phyloP scores from a whole-genome alignment of 2,888 invertebrate genomes.

The Hemaris fuciformis region DNA sequence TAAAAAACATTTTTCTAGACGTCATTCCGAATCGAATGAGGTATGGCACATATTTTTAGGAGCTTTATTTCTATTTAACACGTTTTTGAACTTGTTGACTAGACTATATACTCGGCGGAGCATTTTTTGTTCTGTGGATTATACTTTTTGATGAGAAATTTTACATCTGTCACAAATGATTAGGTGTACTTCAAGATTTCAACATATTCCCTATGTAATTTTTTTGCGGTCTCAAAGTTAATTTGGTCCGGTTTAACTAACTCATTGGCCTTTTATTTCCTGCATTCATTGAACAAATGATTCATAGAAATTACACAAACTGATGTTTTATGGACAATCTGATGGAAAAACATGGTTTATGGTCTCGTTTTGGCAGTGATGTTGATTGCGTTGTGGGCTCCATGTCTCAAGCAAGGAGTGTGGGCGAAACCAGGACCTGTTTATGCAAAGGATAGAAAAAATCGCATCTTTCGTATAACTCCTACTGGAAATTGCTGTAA shows the following conservation, averaged over 20 bases:
- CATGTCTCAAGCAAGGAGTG: constrained; percentile 49
- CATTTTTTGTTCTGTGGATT: too few species aligned
- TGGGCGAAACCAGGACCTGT: constrained; percentile 46
- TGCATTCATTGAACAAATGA: not conserved
- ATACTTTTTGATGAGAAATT: too few species aligned
- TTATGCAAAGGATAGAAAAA: constrained; percentile 55
- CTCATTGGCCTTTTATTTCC: not conserved
- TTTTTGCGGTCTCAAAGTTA: too few species aligned
- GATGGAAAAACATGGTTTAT: constrained; percentile 26
- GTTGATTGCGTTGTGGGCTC: constrained; percentile 49
- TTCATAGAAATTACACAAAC: not conserved
- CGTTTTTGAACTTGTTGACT: too few species aligned
- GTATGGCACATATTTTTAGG: too few species aligned
- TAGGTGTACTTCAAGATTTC: too few species aligned
- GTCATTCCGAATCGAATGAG: too few species aligned
- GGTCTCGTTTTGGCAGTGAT: constrained; percentile 38
- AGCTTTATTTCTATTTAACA: too few species aligned
- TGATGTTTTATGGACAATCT: not conserved
- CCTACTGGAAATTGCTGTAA: constrained; percentile 53
- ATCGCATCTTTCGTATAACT: constrained; percentile 50
- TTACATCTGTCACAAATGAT: not conserved
- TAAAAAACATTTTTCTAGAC: too few species aligned
- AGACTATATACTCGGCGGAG: too few species aligned
- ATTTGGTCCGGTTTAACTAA: not conserved
- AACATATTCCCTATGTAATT: too few species aligned